A percentile compares a stretch with the other conserved stretches of the same genome.
These are phyloP conservation scores for Eupithecia subfuscata DNA, from an alignment of 2,888 invertebrate species.

Conservation along the genomic window DNA sequence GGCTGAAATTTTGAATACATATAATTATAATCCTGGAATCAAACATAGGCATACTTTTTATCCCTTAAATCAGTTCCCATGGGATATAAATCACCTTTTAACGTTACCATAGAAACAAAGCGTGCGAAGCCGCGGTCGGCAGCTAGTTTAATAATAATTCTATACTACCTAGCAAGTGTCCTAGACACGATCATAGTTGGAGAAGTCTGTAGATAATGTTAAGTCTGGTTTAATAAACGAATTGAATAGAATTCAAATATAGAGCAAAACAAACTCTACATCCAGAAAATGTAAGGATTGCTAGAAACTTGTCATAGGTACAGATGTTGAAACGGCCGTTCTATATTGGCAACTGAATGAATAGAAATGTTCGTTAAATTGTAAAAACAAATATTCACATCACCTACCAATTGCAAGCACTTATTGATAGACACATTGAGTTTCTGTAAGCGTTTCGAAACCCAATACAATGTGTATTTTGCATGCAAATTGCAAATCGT, in stretches of 20 bases:
- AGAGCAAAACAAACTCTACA: neutral
- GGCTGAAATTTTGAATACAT: too few relatives aligned
- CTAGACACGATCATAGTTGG: too few relatives aligned
- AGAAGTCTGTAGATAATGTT: too few relatives aligned
- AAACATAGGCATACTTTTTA: too few relatives aligned
- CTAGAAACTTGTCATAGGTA: neutral
- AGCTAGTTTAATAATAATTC: too few relatives aligned
- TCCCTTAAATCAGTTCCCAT: too few relatives aligned
- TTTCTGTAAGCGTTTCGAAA: slow-evolving; percentile 60
- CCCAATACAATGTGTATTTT: slow-evolving; percentile 61
- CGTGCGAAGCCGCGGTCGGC: too few relatives aligned
- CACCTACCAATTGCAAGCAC: slow-evolving; percentile 41
- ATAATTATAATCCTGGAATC: too few relatives aligned
- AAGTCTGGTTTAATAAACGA: too few relatives aligned
- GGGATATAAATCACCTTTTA: too few relatives aligned
- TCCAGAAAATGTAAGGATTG: neutral
- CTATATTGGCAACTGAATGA: neutral
- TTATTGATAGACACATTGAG: slow-evolving; percentile 47
- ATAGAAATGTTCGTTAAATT: slow-evolving; percentile 21
- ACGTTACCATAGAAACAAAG: too few relatives aligned
- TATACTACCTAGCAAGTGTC: too few relatives aligned
- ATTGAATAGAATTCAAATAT: neutral
- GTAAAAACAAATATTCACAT: slow-evolving; percentile 48
- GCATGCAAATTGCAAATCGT: slow-evolving; percentile 63
- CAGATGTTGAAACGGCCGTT: neutral